A percentile compares a stretch with the other conserved stretches of the same genome.
Evolutionary conservation across 2,888 invertebrate genomes (phyloP).

Genomic region (Syrphus vitripennis): DNA sequence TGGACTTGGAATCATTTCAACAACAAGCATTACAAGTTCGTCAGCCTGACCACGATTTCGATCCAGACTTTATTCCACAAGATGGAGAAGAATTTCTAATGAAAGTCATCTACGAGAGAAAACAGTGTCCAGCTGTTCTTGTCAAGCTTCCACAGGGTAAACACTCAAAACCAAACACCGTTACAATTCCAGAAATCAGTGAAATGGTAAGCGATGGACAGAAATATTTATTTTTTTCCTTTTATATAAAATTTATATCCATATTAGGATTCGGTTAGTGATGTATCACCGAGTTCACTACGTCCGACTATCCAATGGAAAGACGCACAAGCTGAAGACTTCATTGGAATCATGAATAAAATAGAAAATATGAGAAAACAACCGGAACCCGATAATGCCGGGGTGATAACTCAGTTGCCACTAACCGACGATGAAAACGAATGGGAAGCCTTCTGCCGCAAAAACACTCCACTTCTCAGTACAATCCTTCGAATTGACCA

Average conservation of each 20-base stretch:
- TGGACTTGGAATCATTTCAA: constrained; percentile 77
- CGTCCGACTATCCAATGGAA: constrained; percentile 79
- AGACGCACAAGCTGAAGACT: constrained; percentile 75
- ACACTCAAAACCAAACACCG: constrained; percentile 33
- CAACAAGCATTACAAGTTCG: constrained; percentile 78
- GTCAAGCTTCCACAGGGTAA: constrained; percentile 73
- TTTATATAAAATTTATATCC: not conserved
- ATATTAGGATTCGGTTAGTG: constrained; percentile 71
- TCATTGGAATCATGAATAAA: constrained; percentile 74
- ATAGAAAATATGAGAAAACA: constrained; percentile 48
- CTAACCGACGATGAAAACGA: constrained; percentile 73
- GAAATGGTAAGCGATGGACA: constrained; percentile 54
- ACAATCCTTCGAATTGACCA: constrained; percentile 78
- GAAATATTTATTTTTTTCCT: not conserved
- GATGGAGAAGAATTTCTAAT: constrained; percentile 79
- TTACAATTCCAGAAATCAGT: constrained; percentile 51
- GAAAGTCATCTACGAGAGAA: constrained; percentile 79
- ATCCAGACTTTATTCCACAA: constrained; percentile 76
- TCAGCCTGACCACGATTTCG: constrained; percentile 77
- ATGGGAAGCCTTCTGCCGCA: constrained; percentile 77
- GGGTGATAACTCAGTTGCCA: constrained; percentile 73
- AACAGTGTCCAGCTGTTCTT: constrained; percentile 78
- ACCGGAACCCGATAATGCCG: constrained; percentile 41
- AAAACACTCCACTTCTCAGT: constrained; percentile 76
- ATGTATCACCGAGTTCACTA: constrained; percentile 73